A percentile compares a stretch with the other conserved stretches of the same genome.
phyloP scores from a whole-genome alignment of 2,113 vertebrate species.

The Paratilapia polleni region DNA sequence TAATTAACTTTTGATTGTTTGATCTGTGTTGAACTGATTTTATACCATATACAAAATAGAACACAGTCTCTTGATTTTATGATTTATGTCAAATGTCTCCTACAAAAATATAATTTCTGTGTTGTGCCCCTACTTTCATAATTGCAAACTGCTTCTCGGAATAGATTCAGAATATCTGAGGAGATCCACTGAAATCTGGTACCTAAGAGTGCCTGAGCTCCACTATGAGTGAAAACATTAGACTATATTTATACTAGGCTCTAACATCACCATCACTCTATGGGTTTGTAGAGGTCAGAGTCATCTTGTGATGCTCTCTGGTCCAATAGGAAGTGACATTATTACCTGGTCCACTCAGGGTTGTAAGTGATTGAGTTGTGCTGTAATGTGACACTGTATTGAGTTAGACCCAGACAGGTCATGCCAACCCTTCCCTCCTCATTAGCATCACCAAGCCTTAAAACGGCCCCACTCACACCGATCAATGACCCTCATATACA shows the following conservation, averaged over 20 bases:
- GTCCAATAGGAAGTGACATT: constrained; percentile 60
- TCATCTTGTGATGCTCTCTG: constrained; percentile 45
- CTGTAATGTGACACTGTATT: constrained; percentile 82
- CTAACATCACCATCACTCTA: neutral
- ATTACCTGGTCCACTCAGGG: constrained; percentile 65
- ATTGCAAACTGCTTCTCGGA: neutral
- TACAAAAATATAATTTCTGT: neutral
- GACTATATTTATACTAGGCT: neutral
- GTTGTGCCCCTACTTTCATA: neutral
- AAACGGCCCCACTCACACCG: constrained; percentile 65
- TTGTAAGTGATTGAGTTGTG: constrained; percentile 81
- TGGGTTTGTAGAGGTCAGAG: constrained; percentile 56
- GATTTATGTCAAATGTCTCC: neutral
- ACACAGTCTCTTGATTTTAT: neutral
- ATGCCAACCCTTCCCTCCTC: constrained; percentile 77
- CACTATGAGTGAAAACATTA: neutral
- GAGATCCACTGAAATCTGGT: neutral
- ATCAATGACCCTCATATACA: constrained; percentile 80
- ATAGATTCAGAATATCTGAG: constrained; percentile 5
- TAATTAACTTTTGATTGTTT: neutral
- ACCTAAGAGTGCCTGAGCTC: neutral
- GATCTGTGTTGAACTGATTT: constrained; percentile 20
- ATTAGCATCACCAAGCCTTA: constrained; percentile 76
- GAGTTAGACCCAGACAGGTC: constrained; percentile 81
- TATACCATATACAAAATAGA: constrained; percentile 32